Evolutionary conservation across 1,140 invertebrate species (phyloP).

Genomic region (Meloidogyne hapla): DNA sequence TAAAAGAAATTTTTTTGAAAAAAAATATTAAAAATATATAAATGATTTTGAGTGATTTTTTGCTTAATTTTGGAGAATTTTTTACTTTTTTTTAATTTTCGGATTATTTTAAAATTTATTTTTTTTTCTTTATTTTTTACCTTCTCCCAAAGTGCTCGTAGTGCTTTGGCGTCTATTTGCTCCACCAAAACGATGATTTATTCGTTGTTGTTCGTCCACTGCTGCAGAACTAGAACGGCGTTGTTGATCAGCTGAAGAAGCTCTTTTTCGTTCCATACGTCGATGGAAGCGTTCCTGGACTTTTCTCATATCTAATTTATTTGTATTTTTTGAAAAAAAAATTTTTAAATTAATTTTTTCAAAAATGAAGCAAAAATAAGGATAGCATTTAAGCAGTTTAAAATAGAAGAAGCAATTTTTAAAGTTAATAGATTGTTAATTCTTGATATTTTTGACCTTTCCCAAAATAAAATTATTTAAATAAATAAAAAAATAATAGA

Average conservation of each 20-base stretch:
- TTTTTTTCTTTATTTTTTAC: background rate
- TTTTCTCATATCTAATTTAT: conserved; percentile 57
- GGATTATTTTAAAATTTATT: background rate
- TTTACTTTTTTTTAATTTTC: background rate
- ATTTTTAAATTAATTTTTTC: background rate
- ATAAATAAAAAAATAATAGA: no score
- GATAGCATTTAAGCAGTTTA: background rate
- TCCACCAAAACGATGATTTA: background rate
- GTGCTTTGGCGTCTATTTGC: conserved; percentile 6
- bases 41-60: background rate
- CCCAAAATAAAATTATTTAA: no score
- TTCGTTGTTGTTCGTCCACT: background rate
- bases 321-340: conserved; percentile 17
- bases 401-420: background rate
- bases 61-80: background rate
- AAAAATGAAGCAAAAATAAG: background rate
- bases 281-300: conserved; percentile 62
- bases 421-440: no score
- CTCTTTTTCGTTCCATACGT: conserved; percentile 59
- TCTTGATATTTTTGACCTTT: no score
- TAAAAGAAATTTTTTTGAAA: background rate
- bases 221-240: background rate
- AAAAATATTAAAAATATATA: background rate
- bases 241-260: conserved; percentile 30
- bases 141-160: conserved; percentile 23